phyloP scores from a whole-genome alignment of 2,888 invertebrate genomes.

The Torymus auratus region DNA sequence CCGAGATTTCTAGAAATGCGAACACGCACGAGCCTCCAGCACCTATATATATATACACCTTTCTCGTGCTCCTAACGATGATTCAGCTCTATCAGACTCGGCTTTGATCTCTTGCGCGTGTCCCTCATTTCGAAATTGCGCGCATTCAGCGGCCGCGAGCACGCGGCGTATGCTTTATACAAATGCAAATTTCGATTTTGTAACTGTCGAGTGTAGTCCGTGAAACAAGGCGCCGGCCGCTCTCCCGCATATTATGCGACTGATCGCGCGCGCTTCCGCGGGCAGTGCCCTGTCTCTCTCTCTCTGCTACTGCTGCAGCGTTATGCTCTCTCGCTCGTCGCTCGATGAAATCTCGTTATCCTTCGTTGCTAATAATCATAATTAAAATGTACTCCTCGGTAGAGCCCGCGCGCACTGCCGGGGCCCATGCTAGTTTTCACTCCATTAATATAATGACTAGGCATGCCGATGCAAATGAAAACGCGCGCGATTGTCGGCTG shows the following conservation, averaged over 20 bases:
- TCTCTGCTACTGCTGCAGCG: not conserved
- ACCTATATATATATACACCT: not conserved
- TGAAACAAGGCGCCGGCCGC: not conserved
- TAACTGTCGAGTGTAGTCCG: constrained; percentile 29
- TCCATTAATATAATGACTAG: constrained; percentile 55
- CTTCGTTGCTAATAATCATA: constrained; percentile 65
- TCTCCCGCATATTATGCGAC: constrained; percentile 29
- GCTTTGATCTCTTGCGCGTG: constrained; percentile 51
- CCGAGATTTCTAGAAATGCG: not conserved
- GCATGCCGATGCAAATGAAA: constrained; percentile 45
- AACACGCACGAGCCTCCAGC: too few relatives aligned
- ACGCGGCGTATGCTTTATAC: constrained; percentile 39
- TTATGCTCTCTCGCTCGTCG: constrained; percentile 27
- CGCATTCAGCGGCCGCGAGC: constrained; percentile 9
- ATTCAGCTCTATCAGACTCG: not conserved
- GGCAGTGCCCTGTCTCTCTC: constrained; percentile 20
- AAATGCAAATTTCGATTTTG: constrained; percentile 56
- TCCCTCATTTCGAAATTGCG: constrained; percentile 50
- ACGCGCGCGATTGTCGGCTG: constrained; percentile 1
- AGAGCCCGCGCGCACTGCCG: constrained; percentile 2
- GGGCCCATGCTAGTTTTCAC: constrained; percentile 39
- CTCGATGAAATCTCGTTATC: constrained; percentile 66
- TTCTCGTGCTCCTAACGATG: constrained; percentile 1
- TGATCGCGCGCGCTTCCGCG: constrained; percentile 25
- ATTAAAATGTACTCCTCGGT: constrained; percentile 66